Evolutionary conservation across 2,888 invertebrate species (phyloP), one percentile per base, ranked within the genome.

Genomic region (Colostygia pectinataria): DNA sequence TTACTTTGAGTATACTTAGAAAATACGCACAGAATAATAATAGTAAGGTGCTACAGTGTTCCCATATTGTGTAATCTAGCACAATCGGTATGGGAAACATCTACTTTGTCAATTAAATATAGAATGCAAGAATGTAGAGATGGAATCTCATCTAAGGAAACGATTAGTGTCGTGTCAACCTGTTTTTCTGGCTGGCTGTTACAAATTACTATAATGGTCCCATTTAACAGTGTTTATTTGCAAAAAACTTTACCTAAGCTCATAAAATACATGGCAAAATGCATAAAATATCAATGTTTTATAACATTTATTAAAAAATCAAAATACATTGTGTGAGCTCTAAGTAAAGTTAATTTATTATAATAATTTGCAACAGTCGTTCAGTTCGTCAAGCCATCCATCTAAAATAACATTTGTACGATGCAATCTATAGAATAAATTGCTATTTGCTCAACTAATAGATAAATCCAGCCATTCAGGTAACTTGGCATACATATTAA

Each of bases 1-100:
- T n/a, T 29, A 32, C 20, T 20, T 20, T 1, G 20, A 20, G 20
- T 20, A 20, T 20, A 20, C 20, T 20, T 20, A 6, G 20, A 41
- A 52, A 42, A 28, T 39, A 34, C 31, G 15, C 42, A 41, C 43
- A 45, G 37, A 27, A 45, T 45, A 24, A 23, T 20, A 12, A 8
- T 20, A 50, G 46, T 43, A 25, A 14, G 14, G 24, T 47, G 42
- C 27, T 27, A 27, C 33, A 23, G 37, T 41, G 31, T 57, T 55
- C 52, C 47, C 49, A 47, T 57, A 53, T 54, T 57, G 47, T 51
- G 55, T 49, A 55, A 57, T 44, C 27, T 28, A 34, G 18, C 29
- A 42, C 52, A 52, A 52, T 50, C 37, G 15, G 28, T 41, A 53
- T 50, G 33, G 55, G 49, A 53, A 50, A 41, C 36, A 31, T 13